Base-by-base conservation (phyloP, 2,113 vertebrate species). In the Prionailurus bengalensis region DNA sequence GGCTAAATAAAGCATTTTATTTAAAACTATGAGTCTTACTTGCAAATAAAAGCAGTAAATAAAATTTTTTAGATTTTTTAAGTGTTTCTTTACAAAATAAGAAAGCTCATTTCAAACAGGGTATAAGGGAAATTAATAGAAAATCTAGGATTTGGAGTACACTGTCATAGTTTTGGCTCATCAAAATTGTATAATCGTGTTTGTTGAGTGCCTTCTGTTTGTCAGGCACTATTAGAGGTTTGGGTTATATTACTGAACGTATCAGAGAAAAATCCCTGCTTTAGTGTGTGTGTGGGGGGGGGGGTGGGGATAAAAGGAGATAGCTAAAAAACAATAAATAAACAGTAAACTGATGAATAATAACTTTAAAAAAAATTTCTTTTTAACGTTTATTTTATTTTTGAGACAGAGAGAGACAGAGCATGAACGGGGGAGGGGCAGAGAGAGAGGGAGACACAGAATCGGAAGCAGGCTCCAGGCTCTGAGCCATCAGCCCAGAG, bases 11-110 rank as follows among this genome's bases (percentile, higher is more conserved):
- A 86, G 14, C 27, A 21, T 70, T 74, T 84, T 71, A 45, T 86
- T 70, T 91, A 78, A 89, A 95, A 82, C 51, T 16, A 0, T 93
- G 42, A 1, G 5, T 51, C 48, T 66, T 74, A 76, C 12, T 90
- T 68, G 19, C 36, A 80, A 90, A 48, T n/a, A 82, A 68, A 78
- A 80, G 58, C 5, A 89, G 78, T 15, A 25, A 82, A 36, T 23
- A 21, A 42, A 88, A 94, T 71, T 25, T 68, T 97, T 78, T 66
- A 78, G 36, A 36, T 55, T 5, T 76, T 87, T 87, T 14, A 13
- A 68, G 39, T 51, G 31, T 94, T 74, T 71, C 45, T 93, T 81
- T 15, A 31, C 23, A 71, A 61, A 88, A 16, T 74, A 94, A 79
- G 36, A 80, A 95, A 76, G 19, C 33, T 29, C n/a, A 16, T 83